Percentiles rank a stretch among this genome's conserved stretches.
These are phyloP conservation scores for Tuta absoluta DNA, from an alignment of 2,888 invertebrate species.

Conservation along the genomic window DNA sequence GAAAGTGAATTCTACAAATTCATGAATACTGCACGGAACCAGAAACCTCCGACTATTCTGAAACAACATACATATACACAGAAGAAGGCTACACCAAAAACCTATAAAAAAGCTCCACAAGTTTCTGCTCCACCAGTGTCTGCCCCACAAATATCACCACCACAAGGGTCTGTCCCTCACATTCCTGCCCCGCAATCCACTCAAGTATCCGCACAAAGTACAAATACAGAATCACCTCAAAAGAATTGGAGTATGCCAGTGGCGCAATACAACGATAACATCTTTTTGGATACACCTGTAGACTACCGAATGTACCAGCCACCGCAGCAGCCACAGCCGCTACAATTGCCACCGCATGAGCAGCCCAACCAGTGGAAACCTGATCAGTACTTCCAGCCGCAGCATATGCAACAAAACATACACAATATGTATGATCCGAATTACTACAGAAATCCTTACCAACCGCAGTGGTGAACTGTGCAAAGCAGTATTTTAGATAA, in stretches of 20 bases:
- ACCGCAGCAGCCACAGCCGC: constrained; percentile 33
- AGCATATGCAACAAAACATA: constrained; percentile 41
- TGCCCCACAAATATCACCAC: too few relatives aligned
- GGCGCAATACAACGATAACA: constrained; percentile 70
- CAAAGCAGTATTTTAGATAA: constrained; percentile 42
- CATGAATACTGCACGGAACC: constrained; percentile 45
- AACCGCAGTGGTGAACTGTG: constrained; percentile 67
- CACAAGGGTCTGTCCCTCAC: too few relatives aligned
- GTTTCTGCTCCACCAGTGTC: too few relatives aligned
- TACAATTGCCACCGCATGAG: constrained; percentile 18
- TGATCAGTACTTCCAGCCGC: constrained; percentile 46
- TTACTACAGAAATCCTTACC: constrained; percentile 66
- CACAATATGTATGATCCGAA: constrained; percentile 52
- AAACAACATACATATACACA: constrained; percentile 25
- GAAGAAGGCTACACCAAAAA: constrained; percentile 31
- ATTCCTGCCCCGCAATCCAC: too few relatives aligned
- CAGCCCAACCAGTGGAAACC: constrained; percentile 49
- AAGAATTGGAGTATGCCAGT: constrained; percentile 49
- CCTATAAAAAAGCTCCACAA: not conserved
- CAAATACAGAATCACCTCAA: not conserved
- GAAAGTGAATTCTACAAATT: constrained; percentile 71
- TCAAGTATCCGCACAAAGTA: not conserved
- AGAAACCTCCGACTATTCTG: constrained; percentile 20
- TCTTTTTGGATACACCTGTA: constrained; percentile 61
- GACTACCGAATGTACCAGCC: constrained; percentile 53